Percentiles rank a stretch among this genome's conserved stretches.
Conservation (phyloP, 2,113 vertebrate species). For the Corydoras sp. region DNA sequence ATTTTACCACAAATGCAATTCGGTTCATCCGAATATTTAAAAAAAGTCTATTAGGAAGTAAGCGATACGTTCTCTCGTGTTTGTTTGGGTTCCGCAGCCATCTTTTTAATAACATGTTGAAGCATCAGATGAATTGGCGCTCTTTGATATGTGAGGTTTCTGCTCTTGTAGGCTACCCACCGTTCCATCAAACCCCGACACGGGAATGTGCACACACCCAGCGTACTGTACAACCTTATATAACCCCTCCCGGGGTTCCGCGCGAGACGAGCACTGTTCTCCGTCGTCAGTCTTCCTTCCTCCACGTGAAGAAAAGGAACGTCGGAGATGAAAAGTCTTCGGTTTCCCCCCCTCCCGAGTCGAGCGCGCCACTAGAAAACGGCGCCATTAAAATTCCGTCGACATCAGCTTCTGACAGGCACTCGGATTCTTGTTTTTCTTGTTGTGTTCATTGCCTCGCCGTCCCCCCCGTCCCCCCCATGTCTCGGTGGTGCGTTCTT, state of each 20-base stretch:
- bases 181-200: background rate
- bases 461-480: background rate
- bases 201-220: background rate
- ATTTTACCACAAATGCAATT: too few species aligned
- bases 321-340: slow-evolving; percentile 17
- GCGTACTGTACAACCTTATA: background rate
- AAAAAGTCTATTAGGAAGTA: too few species aligned
- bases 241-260: slow-evolving; percentile 5
- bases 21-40: too few species aligned
- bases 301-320: slow-evolving; percentile 10
- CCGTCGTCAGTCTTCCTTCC: slow-evolving; percentile 12
- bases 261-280: slow-evolving; percentile 14
- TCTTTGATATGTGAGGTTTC: background rate
- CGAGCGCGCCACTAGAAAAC: slow-evolving; percentile 41
- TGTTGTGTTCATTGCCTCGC: slow-evolving; percentile 24
- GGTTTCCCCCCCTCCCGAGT: slow-evolving; percentile 20
- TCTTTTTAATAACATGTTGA: background rate
- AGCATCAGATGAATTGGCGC: background rate
- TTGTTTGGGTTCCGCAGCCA: too few species aligned
- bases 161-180: background rate
- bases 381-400: slow-evolving; percentile 62
- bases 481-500: slow-evolving; percentile 51
- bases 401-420: slow-evolving; percentile 53
- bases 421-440: slow-evolving; percentile 45
- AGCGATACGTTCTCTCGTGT: too few species aligned